Conservation (phyloP, 2,113 vertebrate species). For the Etheostoma cragini region DNA sequence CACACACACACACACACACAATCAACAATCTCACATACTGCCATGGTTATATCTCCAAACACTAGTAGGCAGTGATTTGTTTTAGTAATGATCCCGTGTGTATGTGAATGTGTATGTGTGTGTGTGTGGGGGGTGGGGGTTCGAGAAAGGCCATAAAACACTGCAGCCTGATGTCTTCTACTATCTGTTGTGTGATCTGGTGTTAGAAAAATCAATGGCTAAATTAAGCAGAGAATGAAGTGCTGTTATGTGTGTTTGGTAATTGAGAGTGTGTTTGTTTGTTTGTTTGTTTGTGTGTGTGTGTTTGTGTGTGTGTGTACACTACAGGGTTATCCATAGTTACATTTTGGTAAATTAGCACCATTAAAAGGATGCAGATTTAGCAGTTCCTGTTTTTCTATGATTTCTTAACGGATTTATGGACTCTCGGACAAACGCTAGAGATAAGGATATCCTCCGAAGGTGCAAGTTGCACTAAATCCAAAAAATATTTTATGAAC, state of each 20-base stretch:
- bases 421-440: not conserved
- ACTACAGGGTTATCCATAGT: fast-evolving
- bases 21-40: slow-evolving; percentile 39
- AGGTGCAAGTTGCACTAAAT: not conserved
- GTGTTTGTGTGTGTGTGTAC: not conserved
- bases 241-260: slow-evolving; percentile 54
- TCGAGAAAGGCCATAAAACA: slow-evolving; percentile 62
- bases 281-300: not conserved
- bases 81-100: slow-evolving; percentile 34
- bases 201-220: slow-evolving; percentile 72
- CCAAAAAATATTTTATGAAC: not conserved
- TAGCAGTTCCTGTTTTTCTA: not conserved
- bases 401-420: not conserved
- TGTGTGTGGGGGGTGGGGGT: not conserved
- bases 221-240: slow-evolving; percentile 74
- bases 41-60: slow-evolving; percentile 35
- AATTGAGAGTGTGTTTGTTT: slow-evolving; percentile 24
- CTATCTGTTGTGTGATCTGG: slow-evolving; percentile 55
- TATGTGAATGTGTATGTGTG: slow-evolving; percentile 8
- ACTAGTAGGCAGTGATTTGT: slow-evolving; percentile 45
- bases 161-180: slow-evolving; percentile 46
- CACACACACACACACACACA: slow-evolving; percentile 31
- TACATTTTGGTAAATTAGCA: not conserved
- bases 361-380: not conserved
- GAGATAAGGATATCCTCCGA: not conserved